These are phyloP conservation scores for Paraplagusia blochii DNA, from an alignment of 2,113 vertebrate genomes.

Conservation along the genomic window DNA sequence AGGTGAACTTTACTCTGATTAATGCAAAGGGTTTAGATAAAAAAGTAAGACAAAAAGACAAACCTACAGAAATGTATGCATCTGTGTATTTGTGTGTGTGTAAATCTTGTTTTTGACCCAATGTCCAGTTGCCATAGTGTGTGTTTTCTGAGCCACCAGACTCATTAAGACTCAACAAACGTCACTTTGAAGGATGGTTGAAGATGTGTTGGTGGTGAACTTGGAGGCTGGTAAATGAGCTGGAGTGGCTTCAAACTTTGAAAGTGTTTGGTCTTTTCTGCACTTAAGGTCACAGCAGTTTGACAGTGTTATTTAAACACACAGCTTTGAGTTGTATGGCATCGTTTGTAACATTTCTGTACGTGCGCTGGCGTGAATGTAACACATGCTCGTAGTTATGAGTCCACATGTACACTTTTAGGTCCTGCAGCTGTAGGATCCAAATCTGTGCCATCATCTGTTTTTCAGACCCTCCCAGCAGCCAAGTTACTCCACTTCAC, in stretches of 20 bases:
- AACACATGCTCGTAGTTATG: background rate
- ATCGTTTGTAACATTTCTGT: background rate
- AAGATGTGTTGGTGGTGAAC: constrained; percentile 20
- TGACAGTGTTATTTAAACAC: constrained; percentile 14
- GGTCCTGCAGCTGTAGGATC: background rate
- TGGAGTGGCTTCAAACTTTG: constrained; percentile 15
- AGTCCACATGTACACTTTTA: background rate
- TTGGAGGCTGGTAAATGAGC: constrained; percentile 17
- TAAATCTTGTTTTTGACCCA: constrained; percentile 55
- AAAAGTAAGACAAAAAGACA: background rate
- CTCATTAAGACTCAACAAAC: constrained; percentile 40
- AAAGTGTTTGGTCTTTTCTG: constrained; percentile 11
- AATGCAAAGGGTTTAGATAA: no score
- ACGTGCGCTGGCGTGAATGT: background rate
- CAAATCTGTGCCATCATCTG: constrained; percentile 1
- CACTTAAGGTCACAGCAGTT: constrained; percentile 8
- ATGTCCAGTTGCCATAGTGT: constrained; percentile 45
- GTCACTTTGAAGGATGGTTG: constrained; percentile 35
- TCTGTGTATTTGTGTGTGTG: constrained; percentile 8
- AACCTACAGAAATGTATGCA: background rate
- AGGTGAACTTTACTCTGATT: background rate
- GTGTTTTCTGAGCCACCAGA: constrained; percentile 29
- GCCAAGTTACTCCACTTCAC: constrained; percentile 13
- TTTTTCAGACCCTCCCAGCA: constrained; percentile 8
- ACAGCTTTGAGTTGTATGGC: background rate